Percentiles rank a stretch among this genome's conserved stretches.
phyloP scores from a whole-genome alignment of 2,888 invertebrate genomes.

The Camponotus fellah region DNA sequence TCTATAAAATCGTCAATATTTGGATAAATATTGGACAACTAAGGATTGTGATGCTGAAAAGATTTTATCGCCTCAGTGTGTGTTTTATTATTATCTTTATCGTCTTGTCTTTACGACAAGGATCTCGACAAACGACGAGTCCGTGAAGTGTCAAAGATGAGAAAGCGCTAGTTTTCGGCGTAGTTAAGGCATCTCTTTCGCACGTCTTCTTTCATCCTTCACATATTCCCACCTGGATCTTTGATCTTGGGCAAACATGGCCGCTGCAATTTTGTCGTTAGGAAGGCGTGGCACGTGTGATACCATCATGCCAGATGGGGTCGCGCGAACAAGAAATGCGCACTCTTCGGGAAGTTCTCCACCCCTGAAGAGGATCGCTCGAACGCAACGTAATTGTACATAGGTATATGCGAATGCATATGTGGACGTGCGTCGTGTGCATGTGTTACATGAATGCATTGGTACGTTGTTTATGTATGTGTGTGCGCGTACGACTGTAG shows the following conservation, averaged over 20 bases:
- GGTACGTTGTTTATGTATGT: neutral
- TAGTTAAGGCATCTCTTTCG: slow-evolving; percentile 34
- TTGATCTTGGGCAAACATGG: slow-evolving; percentile 78
- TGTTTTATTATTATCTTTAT: slow-evolving; percentile 13
- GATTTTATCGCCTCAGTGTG: neutral
- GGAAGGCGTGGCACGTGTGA: slow-evolving; percentile 77
- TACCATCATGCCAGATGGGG: slow-evolving; percentile 68
- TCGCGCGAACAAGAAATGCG: slow-evolving; percentile 66
- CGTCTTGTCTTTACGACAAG: neutral
- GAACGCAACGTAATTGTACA: slow-evolving; percentile 44
- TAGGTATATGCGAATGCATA: neutral
- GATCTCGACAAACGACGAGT: neutral
- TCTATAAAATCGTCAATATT: neutral
- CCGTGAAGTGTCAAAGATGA: slow-evolving; percentile 22
- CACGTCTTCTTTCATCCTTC: slow-evolving; percentile 32
- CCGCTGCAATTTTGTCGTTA: slow-evolving; percentile 77
- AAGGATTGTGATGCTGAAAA: neutral
- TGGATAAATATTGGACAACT: neutral
- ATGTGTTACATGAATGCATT: neutral
- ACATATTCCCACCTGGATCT: slow-evolving; percentile 76
- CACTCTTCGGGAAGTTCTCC: slow-evolving; percentile 62
- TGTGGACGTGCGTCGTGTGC: neutral
- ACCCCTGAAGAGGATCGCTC: slow-evolving; percentile 58
- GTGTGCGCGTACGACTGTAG: slow-evolving; percentile 57
- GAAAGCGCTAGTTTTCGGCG: slow-evolving; percentile 34